Evolutionary conservation across 1,140 invertebrate genomes (phyloP), one percentile per base, ranked within the genome.

Genomic region (Zophobas morio): DNA sequence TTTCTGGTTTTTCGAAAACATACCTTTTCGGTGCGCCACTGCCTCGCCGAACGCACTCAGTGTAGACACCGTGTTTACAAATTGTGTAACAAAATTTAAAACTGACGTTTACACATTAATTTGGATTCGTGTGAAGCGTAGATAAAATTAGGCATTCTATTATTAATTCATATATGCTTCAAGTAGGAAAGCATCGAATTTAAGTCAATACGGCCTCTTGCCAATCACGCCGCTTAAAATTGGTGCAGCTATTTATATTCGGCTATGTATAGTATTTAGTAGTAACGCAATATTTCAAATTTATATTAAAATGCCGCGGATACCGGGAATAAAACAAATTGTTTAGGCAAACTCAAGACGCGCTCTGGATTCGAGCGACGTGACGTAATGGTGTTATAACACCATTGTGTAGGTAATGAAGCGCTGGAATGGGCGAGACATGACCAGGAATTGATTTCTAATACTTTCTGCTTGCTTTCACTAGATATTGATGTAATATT

Each of bases 91-190:
- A 51, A 56, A 63, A 75, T 75, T 75, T 75, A 34, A 60, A 75
- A 63, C 49, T 63, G 56, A 63, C 42, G 56, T 63, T 75, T 75
- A 75, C 47, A 75, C 74, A 75, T 75, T 75, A 75, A 75, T 75
- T 75, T 75, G 53, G 74, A 66, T 46, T 56, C 60, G 60, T 56
- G 74, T 56, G 74, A 75, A 66, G 57, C 57, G 53, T 39, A 63
- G 60, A 76, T 76, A 76, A 76, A 76, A 53, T 76, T 76, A 76
- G 75, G 51, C 37, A 76, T 76, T 70, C 75, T 76, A 76, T 76
- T 76, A 76, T 76, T 76, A 76, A 76, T 54, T 76, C 63, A 56
- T 76, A 75, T 66, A 70, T 70, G 51, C 60, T 76, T 76, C 60
- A 70, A 76, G 40, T 47, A 70, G 60, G 75, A 76, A 76, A 70